Evolutionary conservation across 2,888 invertebrate species (phyloP).

Genomic region (Iphiclides podalirius): DNA sequence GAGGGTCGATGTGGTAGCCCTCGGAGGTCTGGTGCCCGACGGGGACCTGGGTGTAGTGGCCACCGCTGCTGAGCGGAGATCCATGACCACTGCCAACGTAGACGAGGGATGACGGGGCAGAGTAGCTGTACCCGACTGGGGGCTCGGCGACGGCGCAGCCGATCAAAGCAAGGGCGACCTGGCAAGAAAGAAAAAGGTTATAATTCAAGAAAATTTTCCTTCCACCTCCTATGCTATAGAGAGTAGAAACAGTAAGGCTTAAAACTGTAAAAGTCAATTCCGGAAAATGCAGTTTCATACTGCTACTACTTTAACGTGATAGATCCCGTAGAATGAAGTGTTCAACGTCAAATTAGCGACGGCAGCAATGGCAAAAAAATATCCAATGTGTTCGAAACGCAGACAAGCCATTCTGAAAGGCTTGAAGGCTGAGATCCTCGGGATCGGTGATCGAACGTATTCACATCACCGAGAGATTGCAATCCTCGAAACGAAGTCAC

Average conservation of each 20-base stretch:
- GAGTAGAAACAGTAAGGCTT: not conserved
- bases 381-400: too few relatives aligned
- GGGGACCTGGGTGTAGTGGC: constrained; percentile 87
- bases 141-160: constrained; percentile 89
- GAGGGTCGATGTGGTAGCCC: constrained; percentile 89
- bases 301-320: too few relatives aligned
- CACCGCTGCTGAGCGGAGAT: constrained; percentile 80
- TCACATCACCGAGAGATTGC: too few relatives aligned
- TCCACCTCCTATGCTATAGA: constrained; percentile 14
- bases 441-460: too few relatives aligned
- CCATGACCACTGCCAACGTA: constrained; percentile 45
- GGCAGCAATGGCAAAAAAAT: too few relatives aligned
- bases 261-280: too few relatives aligned
- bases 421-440: too few relatives aligned
- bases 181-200: constrained; percentile 33
- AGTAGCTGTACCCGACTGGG: constrained; percentile 84
- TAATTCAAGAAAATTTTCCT: not conserved
- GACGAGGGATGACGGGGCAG: constrained; percentile 83
- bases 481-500: too few relatives aligned
- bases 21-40: constrained; percentile 89
- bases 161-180: constrained; percentile 86
- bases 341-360: too few relatives aligned
- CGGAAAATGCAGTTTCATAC: too few relatives aligned
- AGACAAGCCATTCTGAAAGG: too few relatives aligned
- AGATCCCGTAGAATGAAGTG: too few relatives aligned